A percentile compares a stretch with the other conserved stretches of the same genome.
phyloP scores from a whole-genome alignment of 2,888 invertebrate species.

The Lacanobia wlatinum region DNA sequence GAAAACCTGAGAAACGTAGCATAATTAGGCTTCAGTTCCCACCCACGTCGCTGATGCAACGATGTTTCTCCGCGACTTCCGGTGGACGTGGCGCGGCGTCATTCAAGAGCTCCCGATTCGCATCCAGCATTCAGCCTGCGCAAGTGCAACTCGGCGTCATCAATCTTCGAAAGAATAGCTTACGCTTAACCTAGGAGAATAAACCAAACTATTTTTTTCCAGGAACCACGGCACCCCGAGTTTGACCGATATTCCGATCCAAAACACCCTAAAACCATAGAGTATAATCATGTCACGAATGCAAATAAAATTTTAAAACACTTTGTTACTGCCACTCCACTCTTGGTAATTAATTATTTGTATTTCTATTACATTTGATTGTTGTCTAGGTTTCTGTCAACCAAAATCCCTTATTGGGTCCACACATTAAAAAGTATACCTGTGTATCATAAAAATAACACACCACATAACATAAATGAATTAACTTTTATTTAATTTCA shows the following conservation, averaged over 20 bases:
- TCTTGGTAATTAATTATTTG: constrained; percentile 65
- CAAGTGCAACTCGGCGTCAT: neutral
- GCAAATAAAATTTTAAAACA: constrained; percentile 91
- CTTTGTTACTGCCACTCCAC: constrained; percentile 83
- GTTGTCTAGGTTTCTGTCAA: neutral
- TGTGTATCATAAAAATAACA: neutral
- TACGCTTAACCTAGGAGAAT: neutral
- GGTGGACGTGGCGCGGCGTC: no score
- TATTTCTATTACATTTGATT: neutral
- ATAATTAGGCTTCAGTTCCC: no score
- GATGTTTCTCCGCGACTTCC: no score
- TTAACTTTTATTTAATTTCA: constrained; percentile 75
- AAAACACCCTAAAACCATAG: constrained; percentile 79
- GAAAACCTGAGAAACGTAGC: neutral
- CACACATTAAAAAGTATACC: neutral
- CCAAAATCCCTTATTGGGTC: neutral
- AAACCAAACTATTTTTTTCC: constrained; percentile 46
- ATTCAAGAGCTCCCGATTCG: no score
- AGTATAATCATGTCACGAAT: constrained; percentile 90
- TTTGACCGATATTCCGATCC: constrained; percentile 75
- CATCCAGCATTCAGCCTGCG: no score
- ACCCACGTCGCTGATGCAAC: no score
- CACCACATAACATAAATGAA: neutral
- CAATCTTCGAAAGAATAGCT: neutral
- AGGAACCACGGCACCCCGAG: constrained; percentile 67